Base-by-base conservation (phyloP, 2,113 vertebrate species). In the Canis aureus region DNA sequence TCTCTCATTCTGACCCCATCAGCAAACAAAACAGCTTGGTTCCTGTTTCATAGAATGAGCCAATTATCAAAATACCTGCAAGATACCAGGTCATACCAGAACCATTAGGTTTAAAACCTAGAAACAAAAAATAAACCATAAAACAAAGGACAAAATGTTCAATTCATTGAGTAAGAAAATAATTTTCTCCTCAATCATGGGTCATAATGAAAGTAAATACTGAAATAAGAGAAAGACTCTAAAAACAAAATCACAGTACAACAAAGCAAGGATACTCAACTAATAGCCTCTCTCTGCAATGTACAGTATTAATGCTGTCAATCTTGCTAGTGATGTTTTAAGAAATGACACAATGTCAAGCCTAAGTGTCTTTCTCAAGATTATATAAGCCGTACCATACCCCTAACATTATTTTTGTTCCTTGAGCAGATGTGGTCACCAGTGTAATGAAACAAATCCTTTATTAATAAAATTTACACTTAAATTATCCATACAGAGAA, bases 181-280 rank as follows among this genome's bases (percentile, higher is more conserved):
- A 53, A 22, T 43, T 62, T 92, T 81, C 51, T 86, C 43, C 10
- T 53, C n/a, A 71, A 9, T 62, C 53, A 81, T 38, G 13, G 27
- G 16, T 35, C 87, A 67, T 78, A 71, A 67, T 35, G 23, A 96
- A 94, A 96, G 60, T 17, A 93, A 90, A 66, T 32, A 22, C 11
- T 8, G 19, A 91, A 38, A 67, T 1, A 89, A 38, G 62, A 83
- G 20, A 71, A 76, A 79, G 19, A 25, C 9, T 82, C 11, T 66
- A 38, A 51, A 73, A 84, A 57, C 20, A 7, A 66, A 7, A 43
- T 59, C 64, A 62, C 57, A 74, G 20, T 85, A 13, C 62, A 66
- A 32, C 20, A 81, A 79, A 89, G 32, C 27, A 60, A 35, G 27
- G 2, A 60, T 9, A 53, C 3, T 11, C 17, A 10, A 32, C 12